A percentile compares a stretch with the other conserved stretches of the same genome.
Evolutionary conservation across 2,888 invertebrate genomes (phyloP).

Genomic region (Andrena bucephala): DNA sequence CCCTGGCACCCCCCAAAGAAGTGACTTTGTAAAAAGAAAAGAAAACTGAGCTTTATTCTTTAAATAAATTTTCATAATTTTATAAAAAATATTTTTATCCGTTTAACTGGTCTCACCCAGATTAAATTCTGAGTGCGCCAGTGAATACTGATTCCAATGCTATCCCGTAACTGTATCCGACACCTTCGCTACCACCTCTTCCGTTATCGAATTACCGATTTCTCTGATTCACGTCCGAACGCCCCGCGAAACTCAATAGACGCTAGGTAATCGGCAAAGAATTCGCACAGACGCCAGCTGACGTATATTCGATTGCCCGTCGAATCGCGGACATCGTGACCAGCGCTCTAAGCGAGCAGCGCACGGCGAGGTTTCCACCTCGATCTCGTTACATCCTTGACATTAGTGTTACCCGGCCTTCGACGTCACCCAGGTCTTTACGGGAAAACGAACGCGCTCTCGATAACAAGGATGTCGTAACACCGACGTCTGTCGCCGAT

Average conservation of each 20-base stretch:
- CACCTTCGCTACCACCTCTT: not conserved
- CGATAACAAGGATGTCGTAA: conserved; percentile 38
- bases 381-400: conserved; percentile 67
- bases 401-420: conserved; percentile 71
- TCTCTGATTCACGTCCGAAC: not conserved
- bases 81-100: too few relatives aligned
- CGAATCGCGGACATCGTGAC: conserved; percentile 43
- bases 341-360: conserved; percentile 47
- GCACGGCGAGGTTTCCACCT: conserved; percentile 24
- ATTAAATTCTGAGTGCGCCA: not conserved
- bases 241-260: not conserved
- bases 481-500: not conserved
- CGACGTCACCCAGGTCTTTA: conserved; percentile 58
- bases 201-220: not conserved
- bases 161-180: not conserved
- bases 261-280: conserved; percentile 29
- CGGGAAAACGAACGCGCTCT: conserved; percentile 44
- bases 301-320: conserved; percentile 51
- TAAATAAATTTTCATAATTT: too few relatives aligned
- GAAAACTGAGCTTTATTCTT: too few relatives aligned
- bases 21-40: too few relatives aligned
- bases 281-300: conserved; percentile 53
- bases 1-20: too few relatives aligned
- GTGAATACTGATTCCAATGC: not conserved
- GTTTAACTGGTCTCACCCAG: not conserved